These are phyloP conservation scores for Stegophylla sp. DNA, from an alignment of 2,888 invertebrate genomes.

Conservation along the genomic window DNA sequence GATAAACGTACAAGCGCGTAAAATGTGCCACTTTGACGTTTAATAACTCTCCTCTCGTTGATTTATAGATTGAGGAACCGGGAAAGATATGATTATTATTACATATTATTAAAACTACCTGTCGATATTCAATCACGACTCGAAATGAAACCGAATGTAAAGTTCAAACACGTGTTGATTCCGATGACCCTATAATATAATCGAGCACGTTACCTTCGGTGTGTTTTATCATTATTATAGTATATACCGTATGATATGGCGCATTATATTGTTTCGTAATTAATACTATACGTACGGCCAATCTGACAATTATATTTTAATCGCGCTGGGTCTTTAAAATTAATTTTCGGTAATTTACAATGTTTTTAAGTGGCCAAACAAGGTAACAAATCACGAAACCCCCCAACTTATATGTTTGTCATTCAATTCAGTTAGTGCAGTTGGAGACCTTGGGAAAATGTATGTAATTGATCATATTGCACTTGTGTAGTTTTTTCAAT, in stretches of 20 bases:
- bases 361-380: conserved; percentile 17
- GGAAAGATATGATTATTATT: too few relatives aligned
- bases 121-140: conserved; percentile 20
- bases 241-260: too few relatives aligned
- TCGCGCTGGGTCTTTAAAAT: conserved; percentile 1
- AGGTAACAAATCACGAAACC: conserved; percentile 20
- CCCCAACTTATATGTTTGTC: neutral
- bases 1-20: too few relatives aligned
- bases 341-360: conserved; percentile 14
- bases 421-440: conserved; percentile 5
- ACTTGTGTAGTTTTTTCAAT: neutral
- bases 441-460: conserved; percentile 16
- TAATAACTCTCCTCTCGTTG: too few relatives aligned
- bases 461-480: neutral
- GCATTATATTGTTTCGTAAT: neutral
- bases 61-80: too few relatives aligned
- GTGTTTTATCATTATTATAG: neutral
- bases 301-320: neutral
- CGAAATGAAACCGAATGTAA: neutral
- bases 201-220: neutral
- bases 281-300: neutral
- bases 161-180: conserved; percentile 44
- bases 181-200: conserved; percentile 19
- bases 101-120: neutral
- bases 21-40: too few relatives aligned